Evolutionary conservation across 2,797 vertebrate species (phyloP).

Genomic region (Takifugu ocellatus): DNA sequence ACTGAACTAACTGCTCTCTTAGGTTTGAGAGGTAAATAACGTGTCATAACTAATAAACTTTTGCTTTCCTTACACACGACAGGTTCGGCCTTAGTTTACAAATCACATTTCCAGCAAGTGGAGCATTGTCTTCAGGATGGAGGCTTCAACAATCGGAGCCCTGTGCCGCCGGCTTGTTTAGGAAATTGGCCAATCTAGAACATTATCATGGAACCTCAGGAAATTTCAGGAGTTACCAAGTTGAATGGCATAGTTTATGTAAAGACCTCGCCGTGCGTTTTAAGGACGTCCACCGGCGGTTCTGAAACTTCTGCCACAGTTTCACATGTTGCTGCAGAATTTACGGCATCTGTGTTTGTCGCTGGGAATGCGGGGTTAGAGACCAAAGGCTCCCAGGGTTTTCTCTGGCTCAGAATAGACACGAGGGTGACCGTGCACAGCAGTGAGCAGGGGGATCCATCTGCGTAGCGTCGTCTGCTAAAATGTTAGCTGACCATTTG

Average conservation of each 20-base stretch:
- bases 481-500: background rate
- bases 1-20: constrained; percentile 19
- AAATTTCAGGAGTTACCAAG: constrained; percentile 31
- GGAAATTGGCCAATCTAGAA: constrained; percentile 50
- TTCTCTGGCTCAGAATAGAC: background rate
- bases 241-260: constrained; percentile 46
- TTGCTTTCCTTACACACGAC: constrained; percentile 27
- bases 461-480: background rate
- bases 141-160: constrained; percentile 33
- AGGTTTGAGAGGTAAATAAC: constrained; percentile 31
- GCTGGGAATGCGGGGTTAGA: constrained; percentile 37
- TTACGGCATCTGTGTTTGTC: constrained; percentile 31
- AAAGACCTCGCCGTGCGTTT: constrained; percentile 24
- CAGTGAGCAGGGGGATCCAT: background rate
- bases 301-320: constrained; percentile 32
- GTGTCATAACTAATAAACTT: constrained; percentile 42
- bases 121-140: constrained; percentile 13
- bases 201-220: constrained; percentile 32
- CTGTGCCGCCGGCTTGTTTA: constrained; percentile 44
- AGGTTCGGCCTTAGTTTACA: constrained; percentile 23
- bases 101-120: constrained; percentile 50
- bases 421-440: background rate
- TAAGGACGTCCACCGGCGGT: constrained; percentile 11
- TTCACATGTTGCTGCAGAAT: constrained; percentile 19
- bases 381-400: constrained; percentile 26